A percentile compares a stretch with the other conserved stretches of the same genome.
Evolutionary conservation across 2,113 vertebrate species (phyloP).

Genomic region (Octodon degus): DNA sequence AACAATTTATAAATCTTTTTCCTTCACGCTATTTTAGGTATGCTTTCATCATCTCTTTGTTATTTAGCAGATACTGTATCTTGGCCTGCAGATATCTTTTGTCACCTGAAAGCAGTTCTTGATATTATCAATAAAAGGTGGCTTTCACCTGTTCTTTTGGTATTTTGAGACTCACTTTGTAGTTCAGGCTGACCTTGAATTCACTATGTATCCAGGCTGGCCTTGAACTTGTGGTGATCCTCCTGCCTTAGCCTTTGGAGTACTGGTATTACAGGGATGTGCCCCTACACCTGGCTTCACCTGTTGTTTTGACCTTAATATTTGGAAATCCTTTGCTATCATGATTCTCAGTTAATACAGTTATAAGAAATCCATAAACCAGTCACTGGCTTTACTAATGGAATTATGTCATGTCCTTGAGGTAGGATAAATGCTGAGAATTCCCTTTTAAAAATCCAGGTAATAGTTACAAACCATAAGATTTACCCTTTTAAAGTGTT

Average conservation of each 20-base stretch:
- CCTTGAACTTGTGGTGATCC: neutral
- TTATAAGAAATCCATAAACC: neutral
- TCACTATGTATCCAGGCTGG: neutral
- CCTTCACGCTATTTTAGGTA: neutral
- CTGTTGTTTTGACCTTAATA: slow-evolving; percentile 1
- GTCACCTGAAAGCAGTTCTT: slow-evolving; percentile 22
- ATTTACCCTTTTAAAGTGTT: slow-evolving; percentile 20
- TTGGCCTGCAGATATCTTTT: neutral
- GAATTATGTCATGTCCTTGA: neutral
- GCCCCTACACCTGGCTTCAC: neutral
- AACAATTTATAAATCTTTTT: neutral
- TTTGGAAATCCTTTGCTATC: neutral
- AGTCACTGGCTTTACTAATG: neutral
- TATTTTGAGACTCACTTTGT: neutral
- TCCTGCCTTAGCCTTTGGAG: neutral
- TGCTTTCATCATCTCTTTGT: neutral
- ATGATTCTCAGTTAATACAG: neutral
- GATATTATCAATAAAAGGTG: slow-evolving; percentile 6
- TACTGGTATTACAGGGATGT: neutral
- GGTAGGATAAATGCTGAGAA: neutral
- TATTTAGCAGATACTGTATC: neutral
- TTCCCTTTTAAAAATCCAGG: neutral
- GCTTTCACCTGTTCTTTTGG: neutral
- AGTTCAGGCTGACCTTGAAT: neutral
- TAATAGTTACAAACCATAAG: neutral